These are phyloP conservation scores for Brachirus orientalis DNA, from an alignment of 2,113 vertebrate species.

Conservation along the genomic window DNA sequence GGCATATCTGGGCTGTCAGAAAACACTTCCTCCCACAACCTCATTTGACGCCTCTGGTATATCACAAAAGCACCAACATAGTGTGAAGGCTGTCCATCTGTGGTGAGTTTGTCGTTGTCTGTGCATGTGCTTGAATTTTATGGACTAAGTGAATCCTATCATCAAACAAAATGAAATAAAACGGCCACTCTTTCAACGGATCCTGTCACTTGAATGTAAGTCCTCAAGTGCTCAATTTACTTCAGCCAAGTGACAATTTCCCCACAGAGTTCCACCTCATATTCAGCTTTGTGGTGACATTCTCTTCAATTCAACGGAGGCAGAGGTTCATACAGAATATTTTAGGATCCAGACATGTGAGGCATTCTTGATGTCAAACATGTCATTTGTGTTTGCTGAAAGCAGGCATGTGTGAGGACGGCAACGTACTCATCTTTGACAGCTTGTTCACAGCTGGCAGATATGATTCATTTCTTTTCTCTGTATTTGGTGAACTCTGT, in stretches of 20 bases:
- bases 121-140: slow-evolving; percentile 6
- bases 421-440: slow-evolving; percentile 19
- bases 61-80: not conserved
- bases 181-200: slow-evolving; percentile 4
- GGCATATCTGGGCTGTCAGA: too few species aligned
- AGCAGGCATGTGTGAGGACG: not conserved
- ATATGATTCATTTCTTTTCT: slow-evolving; percentile 24
- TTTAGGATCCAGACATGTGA: not conserved
- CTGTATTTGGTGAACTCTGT: slow-evolving; percentile 22
- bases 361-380: slow-evolving; percentile 21
- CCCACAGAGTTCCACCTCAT: slow-evolving; percentile 14
- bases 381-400: slow-evolving; percentile 9
- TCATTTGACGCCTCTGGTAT: not conserved
- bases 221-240: slow-evolving; percentile 10
- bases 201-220: slow-evolving; percentile 17
- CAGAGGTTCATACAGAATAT: not conserved
- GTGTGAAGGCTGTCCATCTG: not conserved
- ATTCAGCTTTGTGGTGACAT: not conserved
- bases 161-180: slow-evolving; percentile 36
- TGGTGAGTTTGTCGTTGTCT: not conserved
- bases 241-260: slow-evolving; percentile 15
- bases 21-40: too few species aligned
- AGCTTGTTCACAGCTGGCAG: slow-evolving; percentile 19
- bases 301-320: not conserved
- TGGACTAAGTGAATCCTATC: slow-evolving; percentile 7